Evolutionary conservation across 2,113 vertebrate species (phyloP).

Genomic region (Chloroceryle aenea): DNA sequence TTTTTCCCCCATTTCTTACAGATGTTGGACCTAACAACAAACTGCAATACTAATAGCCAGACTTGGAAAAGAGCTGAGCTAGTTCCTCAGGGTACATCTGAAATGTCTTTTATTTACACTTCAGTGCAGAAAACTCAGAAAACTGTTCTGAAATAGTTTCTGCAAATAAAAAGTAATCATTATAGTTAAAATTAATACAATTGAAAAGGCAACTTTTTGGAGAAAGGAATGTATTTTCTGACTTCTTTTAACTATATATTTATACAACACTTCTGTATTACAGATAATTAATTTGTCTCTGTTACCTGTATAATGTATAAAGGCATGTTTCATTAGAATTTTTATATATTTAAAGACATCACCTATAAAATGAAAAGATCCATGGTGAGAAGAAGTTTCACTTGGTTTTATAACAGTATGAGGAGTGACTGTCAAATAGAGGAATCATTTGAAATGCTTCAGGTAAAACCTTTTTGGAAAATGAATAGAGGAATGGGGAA

Average conservation of each 20-base stretch:
- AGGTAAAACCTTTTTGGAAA: not conserved
- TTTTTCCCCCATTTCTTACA: not conserved
- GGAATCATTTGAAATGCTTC: not conserved
- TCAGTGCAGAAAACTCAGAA: not conserved
- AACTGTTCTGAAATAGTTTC: not conserved
- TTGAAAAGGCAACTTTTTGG: not conserved
- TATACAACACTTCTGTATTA: not conserved
- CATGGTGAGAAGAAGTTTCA: not conserved
- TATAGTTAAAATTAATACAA: not conserved
- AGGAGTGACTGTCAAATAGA: not conserved
- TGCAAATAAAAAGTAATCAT: not conserved
- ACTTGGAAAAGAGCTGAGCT: not conserved
- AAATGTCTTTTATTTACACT: not conserved
- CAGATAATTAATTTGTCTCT: not conserved
- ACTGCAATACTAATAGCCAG: not conserved
- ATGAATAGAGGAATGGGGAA: not conserved
- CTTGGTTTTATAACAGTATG: not conserved
- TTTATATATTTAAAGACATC: not conserved
- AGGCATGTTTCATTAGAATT: not conserved
- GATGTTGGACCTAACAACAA: not conserved
- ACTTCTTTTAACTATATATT: not conserved
- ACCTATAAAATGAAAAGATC: not conserved
- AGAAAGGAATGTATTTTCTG: not conserved
- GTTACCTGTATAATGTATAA: not conserved
- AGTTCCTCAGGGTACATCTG: not conserved